phyloP scores from a whole-genome alignment of 1,140 invertebrate species.

The Dolichoris vasculosae region DNA sequence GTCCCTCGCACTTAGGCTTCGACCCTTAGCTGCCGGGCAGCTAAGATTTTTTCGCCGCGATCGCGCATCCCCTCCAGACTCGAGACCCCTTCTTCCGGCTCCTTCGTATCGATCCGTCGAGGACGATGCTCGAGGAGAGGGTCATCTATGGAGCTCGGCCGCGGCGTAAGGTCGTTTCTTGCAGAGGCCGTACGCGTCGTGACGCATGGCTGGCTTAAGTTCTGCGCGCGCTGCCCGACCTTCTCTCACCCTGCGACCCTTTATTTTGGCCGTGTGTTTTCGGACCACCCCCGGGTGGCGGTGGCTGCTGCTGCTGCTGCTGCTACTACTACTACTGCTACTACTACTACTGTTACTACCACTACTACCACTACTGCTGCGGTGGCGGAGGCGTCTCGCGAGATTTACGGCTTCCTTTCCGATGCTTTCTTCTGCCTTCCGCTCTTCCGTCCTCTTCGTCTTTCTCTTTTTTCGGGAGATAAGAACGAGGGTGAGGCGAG shows the following conservation, averaged over 20 bases:
- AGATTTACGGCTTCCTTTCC: constrained; percentile 46
- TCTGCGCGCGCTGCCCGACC: neutral
- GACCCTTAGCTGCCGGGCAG: constrained; percentile 55
- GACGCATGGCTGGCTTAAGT: constrained; percentile 52
- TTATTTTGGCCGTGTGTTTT: constrained; percentile 19
- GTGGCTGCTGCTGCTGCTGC: neutral
- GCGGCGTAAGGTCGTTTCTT: constrained; percentile 27
- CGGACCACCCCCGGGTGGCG: neutral
- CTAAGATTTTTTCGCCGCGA: constrained; percentile 70
- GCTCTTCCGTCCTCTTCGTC: neutral
- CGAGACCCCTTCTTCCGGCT: constrained; percentile 63
- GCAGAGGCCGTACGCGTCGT: neutral
- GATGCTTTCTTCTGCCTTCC: constrained; percentile 39
- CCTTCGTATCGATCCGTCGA: constrained; percentile 66
- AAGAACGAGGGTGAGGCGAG: constrained; percentile 3
- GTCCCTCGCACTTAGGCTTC: constrained; percentile 57
- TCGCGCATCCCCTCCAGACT: neutral
- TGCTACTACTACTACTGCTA: no score
- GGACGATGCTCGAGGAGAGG: constrained; percentile 51
- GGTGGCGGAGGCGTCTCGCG: constrained; percentile 20
- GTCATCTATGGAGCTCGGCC: neutral
- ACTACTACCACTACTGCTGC: neutral
- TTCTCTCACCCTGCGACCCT: neutral
- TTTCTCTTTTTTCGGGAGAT: constrained; percentile 28
- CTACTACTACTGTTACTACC: no score